phyloP scores from a whole-genome alignment of 1,140 invertebrate species.

The Temnothorax curvispinosus region DNA sequence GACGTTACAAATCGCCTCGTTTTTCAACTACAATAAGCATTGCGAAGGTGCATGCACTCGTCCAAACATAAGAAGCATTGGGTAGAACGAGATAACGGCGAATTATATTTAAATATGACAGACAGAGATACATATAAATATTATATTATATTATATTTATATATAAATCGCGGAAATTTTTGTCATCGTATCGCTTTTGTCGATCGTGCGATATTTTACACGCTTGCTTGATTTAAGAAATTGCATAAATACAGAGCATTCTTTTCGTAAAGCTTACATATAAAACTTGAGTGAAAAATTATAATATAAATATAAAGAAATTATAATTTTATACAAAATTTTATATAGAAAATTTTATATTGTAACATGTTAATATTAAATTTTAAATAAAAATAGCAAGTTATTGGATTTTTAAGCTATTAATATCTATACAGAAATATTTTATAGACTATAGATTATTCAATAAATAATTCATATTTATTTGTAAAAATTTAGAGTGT shows the following conservation, averaged over 20 bases:
- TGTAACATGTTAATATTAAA: neutral
- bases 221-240: neutral
- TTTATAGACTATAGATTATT: neutral
- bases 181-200: slow-evolving; percentile 5
- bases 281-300: neutral
- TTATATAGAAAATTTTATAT: neutral
- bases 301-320: neutral
- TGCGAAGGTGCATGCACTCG: slow-evolving; percentile 21
- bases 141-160: neutral
- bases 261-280: neutral
- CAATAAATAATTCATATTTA: neutral
- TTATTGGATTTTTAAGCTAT: neutral
- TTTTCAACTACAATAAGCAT: slow-evolving; percentile 52
- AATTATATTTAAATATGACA: slow-evolving; percentile 51
- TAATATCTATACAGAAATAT: neutral
- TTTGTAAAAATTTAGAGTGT: neutral
- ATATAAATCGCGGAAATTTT: slow-evolving; percentile 34
- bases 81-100: slow-evolving; percentile 29
- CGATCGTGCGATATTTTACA: neutral
- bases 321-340: neutral
- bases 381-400: neutral
- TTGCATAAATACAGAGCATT: neutral
- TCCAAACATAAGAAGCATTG: slow-evolving; percentile 21
- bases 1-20: slow-evolving; percentile 51
- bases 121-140: neutral